Conservation (phyloP, 2,888 invertebrate species). For the Epicampocera succincta region DNA sequence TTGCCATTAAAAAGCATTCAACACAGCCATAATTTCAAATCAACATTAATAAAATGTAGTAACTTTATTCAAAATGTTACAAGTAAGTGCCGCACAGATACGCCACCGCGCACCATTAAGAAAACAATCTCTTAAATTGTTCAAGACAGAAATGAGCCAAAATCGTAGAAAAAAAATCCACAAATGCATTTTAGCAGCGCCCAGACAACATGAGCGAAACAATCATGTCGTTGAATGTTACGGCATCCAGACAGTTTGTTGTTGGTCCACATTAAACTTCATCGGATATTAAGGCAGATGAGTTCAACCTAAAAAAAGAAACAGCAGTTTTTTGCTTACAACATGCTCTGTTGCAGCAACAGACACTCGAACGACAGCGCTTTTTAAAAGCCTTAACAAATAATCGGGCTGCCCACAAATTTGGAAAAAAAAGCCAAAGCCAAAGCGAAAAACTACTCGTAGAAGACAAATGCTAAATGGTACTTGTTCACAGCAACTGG, state of each 20-base stretch:
- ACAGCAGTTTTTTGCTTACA: background rate
- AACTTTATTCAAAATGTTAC: conserved; percentile 34
- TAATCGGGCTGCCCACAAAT: conserved; percentile 26
- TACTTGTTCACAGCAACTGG: conserved; percentile 31
- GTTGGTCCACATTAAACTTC: conserved; percentile 47
- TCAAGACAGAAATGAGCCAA: conserved; percentile 19
- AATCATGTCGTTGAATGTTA: conserved; percentile 32
- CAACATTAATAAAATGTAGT: conserved; percentile 57
- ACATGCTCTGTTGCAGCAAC: conserved; percentile 13
- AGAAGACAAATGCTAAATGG: conserved; percentile 38
- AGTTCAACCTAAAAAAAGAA: conserved; percentile 10
- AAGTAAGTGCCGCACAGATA: conserved; percentile 19
- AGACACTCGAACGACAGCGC: conserved; percentile 6
- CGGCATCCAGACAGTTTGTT: conserved; percentile 42
- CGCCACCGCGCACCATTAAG: background rate
- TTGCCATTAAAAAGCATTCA: conserved; percentile 55
- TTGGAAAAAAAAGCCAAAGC: background rate
- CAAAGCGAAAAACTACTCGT: background rate
- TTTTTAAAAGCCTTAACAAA: conserved; percentile 44
- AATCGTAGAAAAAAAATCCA: background rate
- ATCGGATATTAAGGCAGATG: conserved; percentile 45
- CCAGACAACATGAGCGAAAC: conserved; percentile 34
- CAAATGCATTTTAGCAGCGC: conserved; percentile 11
- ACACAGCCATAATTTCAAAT: conserved; percentile 49
- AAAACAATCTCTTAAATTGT: conserved; percentile 15